Percentiles rank a stretch among this genome's conserved stretches.
phyloP scores from a whole-genome alignment of 2,888 invertebrate species.

The Sturmia bella region DNA sequence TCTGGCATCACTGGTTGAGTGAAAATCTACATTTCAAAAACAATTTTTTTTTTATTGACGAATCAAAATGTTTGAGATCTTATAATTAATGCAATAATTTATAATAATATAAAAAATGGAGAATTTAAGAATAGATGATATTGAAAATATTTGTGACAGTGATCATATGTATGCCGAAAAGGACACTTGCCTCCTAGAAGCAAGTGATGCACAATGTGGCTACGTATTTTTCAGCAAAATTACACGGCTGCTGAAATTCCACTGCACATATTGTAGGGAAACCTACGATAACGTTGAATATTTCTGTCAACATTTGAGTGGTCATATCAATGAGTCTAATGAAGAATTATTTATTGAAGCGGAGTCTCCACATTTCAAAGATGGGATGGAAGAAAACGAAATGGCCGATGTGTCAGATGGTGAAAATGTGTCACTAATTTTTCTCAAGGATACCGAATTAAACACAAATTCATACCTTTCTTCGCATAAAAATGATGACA shows the following conservation, averaged over 20 bases:
- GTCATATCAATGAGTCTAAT: constrained; percentile 63
- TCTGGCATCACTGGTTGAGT: constrained; percentile 1
- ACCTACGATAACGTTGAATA: constrained; percentile 70
- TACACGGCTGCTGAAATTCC: constrained; percentile 69
- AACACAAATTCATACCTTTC: background rate
- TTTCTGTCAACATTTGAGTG: constrained; percentile 71
- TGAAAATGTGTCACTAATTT: background rate
- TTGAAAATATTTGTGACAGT: background rate
- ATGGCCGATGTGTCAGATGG: background rate
- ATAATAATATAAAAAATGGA: constrained; percentile 41
- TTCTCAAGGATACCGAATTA: background rate
- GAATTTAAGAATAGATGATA: constrained; percentile 13
- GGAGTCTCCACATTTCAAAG: constrained; percentile 8
- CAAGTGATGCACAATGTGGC: constrained; percentile 70
- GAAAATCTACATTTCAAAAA: constrained; percentile 12
- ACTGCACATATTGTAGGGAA: constrained; percentile 69
- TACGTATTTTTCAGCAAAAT: constrained; percentile 68
- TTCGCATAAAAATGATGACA: constrained; percentile 4
- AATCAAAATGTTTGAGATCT: background rate
- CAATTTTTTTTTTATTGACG: constrained; percentile 8
- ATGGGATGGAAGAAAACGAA: constrained; percentile 13
- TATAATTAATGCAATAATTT: no score
- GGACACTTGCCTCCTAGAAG: constrained; percentile 51
- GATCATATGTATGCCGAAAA: constrained; percentile 37
- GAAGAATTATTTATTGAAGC: background rate